Percentiles rank a stretch among this genome's conserved stretches.
Conservation (phyloP, 2,888 invertebrate species). For the Mantis religiosa region DNA sequence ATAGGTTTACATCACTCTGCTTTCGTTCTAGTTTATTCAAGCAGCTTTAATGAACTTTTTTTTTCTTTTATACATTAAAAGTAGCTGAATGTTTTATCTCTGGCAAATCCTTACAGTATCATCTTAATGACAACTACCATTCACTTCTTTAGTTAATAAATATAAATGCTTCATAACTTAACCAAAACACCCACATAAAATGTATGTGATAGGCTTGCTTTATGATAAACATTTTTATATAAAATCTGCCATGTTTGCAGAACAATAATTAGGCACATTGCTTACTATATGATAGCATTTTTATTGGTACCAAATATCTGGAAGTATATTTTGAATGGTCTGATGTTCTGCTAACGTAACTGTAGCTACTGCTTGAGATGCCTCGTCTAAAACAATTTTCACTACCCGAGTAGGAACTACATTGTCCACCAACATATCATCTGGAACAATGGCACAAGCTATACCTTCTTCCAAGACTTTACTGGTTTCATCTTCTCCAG, state of each 20-base stretch:
- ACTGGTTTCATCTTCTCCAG: background rate
- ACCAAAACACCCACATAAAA: background rate
- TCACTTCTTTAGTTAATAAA: background rate
- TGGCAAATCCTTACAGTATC: background rate
- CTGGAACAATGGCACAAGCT: constrained; percentile 20
- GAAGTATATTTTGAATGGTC: constrained; percentile 10
- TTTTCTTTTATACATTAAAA: too few relatives aligned
- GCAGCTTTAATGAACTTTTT: too few relatives aligned
- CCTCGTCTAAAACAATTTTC: constrained; percentile 30
- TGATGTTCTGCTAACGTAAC: constrained; percentile 21
- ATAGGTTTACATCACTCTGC: too few relatives aligned
- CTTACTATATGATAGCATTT: background rate
- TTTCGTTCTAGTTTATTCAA: too few relatives aligned
- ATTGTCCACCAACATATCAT: constrained; percentile 18
- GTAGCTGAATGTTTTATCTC: too few relatives aligned
- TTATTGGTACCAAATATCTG: constrained; percentile 26
- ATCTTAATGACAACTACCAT: background rate
- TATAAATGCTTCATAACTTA: background rate
- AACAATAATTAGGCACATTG: background rate
- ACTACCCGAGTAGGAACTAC: constrained; percentile 25
- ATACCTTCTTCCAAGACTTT: constrained; percentile 3
- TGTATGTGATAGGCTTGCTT: background rate
- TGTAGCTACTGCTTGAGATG: constrained; percentile 27
- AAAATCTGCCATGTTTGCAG: background rate
- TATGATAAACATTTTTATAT: background rate